Conservation (phyloP, 2,888 invertebrate genomes). For the Chorisops tibialis region DNA sequence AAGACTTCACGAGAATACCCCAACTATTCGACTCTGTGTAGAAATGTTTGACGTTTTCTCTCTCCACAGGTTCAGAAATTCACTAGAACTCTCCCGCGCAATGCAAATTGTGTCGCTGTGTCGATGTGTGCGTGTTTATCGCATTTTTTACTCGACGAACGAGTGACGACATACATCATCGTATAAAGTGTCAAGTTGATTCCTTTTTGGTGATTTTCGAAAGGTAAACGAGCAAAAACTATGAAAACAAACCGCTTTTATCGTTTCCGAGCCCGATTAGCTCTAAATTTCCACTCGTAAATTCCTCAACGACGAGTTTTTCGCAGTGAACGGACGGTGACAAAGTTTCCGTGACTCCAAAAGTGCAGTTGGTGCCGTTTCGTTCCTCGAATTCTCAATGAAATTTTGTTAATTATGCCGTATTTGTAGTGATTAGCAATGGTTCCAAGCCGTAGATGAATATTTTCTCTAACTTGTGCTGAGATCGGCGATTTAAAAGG, state of each 20-base stretch:
- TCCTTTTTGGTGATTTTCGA: conserved; percentile 15
- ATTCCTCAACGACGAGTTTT: conserved; percentile 7
- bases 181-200: conserved; percentile 11
- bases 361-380: background rate
- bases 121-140: background rate
- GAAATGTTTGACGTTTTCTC: too few relatives aligned
- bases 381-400: background rate
- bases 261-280: background rate
- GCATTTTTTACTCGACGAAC: conserved; percentile 8
- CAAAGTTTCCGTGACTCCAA: background rate
- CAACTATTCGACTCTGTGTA: too few relatives aligned
- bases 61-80: too few relatives aligned
- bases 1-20: too few relatives aligned
- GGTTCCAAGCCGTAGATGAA: too few relatives aligned
- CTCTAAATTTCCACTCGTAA: background rate
- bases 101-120: too few relatives aligned
- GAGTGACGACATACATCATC: conserved; percentile 14
- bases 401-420: background rate
- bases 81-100: too few relatives aligned
- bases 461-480: too few relatives aligned
- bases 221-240: conserved; percentile 16
- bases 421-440: too few relatives aligned
- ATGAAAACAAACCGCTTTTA: conserved; percentile 13
- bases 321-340: conserved; percentile 10
- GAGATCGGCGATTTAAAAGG: too few relatives aligned